Percentiles rank a stretch among this genome's conserved stretches.
Evolutionary conservation across 2,113 vertebrate species (phyloP).

Genomic region (Sylvia atricapilla): DNA sequence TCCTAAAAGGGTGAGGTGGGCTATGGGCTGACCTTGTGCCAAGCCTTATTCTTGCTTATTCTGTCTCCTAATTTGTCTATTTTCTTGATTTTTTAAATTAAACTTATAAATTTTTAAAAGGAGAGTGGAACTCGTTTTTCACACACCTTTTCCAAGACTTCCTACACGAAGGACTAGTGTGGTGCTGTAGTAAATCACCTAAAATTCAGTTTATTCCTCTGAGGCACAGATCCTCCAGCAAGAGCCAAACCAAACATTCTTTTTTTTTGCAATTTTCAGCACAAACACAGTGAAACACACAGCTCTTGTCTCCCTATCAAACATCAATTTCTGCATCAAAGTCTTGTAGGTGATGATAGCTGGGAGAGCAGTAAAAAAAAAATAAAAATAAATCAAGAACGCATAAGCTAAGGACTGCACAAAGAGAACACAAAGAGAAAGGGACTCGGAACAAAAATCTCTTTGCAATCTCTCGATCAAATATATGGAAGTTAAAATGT

Average conservation of each 20-base stretch:
- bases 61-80: too few relatives aligned
- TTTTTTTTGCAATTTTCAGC: not conserved
- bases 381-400: not conserved
- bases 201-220: not conserved
- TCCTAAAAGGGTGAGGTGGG: too few relatives aligned
- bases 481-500: accelerated
- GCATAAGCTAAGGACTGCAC: not conserved
- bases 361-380: not conserved
- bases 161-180: not conserved
- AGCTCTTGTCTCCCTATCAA: not conserved
- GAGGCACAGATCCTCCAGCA: not conserved
- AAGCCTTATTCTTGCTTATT: too few relatives aligned
- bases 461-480: not conserved
- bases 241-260: not conserved
- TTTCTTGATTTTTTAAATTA: too few relatives aligned
- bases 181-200: not conserved
- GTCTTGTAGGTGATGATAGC: not conserved
- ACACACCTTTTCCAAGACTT: not conserved
- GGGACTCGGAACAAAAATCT: not conserved
- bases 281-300: not conserved
- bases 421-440: not conserved
- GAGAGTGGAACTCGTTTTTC: too few relatives aligned
- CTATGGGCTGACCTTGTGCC: too few relatives aligned
- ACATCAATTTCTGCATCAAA: not conserved
- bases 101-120: too few relatives aligned